Conservation (phyloP, 2,113 vertebrate species). For the Ginglymostoma cirratum region DNA sequence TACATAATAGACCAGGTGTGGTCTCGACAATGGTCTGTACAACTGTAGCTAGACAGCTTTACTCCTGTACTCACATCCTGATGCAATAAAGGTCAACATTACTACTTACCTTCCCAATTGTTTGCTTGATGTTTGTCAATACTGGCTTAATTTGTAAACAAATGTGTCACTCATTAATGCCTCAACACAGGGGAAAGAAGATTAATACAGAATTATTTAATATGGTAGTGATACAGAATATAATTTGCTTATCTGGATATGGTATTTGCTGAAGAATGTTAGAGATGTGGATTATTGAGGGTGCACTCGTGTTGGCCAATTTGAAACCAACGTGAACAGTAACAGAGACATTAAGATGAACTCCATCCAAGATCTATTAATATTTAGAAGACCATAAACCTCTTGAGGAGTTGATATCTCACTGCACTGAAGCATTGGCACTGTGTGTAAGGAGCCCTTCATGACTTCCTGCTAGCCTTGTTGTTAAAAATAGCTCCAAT, state of each 20-base stretch:
- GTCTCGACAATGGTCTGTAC: too few species aligned
- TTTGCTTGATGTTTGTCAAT: background rate
- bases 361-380: background rate
- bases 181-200: background rate
- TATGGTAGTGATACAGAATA: background rate
- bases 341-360: background rate
- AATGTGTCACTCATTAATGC: background rate
- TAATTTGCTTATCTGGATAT: background rate
- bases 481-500: background rate
- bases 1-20: too few species aligned
- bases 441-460: background rate
- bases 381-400: background rate
- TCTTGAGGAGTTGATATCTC: background rate
- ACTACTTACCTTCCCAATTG: too few species aligned
- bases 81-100: too few species aligned
- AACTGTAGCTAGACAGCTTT: too few species aligned
- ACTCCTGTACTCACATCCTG: too few species aligned
- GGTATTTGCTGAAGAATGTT: background rate
- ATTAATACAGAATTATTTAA: background rate
- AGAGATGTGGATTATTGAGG: background rate
- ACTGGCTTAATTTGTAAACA: background rate
- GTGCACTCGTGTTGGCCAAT: background rate
- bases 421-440: background rate
- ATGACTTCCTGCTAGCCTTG: background rate
- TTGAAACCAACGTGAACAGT: background rate